Percentiles rank a stretch among this genome's conserved stretches.
Conservation (phyloP, 53 echinoderm and acorn worm species). For the Luidia sarsii region DNA sequence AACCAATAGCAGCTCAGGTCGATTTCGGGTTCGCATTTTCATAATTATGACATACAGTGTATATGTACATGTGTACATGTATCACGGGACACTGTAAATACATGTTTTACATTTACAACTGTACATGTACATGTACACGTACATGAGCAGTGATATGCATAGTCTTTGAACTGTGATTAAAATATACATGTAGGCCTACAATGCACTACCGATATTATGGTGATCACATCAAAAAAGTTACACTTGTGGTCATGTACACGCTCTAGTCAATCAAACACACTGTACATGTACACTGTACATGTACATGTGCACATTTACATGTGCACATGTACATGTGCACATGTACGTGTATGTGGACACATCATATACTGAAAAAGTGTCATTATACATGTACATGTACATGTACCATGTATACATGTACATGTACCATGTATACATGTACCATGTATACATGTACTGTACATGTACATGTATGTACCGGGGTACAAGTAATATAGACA, state of each 20-base stretch:
- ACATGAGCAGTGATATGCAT: background rate
- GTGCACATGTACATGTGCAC: too few species aligned
- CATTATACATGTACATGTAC: background rate
- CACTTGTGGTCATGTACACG: background rate
- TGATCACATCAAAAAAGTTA: background rate
- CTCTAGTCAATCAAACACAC: background rate
- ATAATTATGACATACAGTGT: too few species aligned
- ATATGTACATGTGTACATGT: background rate
- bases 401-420: background rate
- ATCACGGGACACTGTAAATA: background rate
- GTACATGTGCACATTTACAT: background rate
- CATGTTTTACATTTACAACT: background rate
- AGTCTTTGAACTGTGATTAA: too few species aligned
- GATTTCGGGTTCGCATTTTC: too few species aligned
- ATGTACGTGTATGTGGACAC: too few species aligned
- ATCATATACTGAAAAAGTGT: too few species aligned
- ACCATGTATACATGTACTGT: background rate
- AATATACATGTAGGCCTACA: too few species aligned
- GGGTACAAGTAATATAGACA: background rate
- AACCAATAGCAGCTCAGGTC: too few species aligned
- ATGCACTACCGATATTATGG: too few species aligned
- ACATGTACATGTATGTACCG: slow-evolving; percentile 10
- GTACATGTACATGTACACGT: background rate
- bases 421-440: background rate
- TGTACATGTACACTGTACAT: background rate